Base-by-base conservation (phyloP, 2,888 invertebrate species). In the Eudemis profundana region DNA sequence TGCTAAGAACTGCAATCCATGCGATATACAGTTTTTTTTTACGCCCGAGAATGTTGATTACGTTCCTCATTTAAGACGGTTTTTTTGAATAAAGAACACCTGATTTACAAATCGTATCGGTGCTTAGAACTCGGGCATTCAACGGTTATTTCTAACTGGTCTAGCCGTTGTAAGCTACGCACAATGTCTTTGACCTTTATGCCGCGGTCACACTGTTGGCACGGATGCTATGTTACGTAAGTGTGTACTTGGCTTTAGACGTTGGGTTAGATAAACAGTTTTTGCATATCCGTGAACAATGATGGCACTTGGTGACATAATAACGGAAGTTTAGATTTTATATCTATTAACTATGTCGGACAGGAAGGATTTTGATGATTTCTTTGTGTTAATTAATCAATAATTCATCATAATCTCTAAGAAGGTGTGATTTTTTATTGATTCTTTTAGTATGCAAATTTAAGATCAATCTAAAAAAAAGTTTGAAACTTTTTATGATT, bases 151-250 rank as follows among this genome's bases (percentile, higher is more conserved):
- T 3, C 0, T 14, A 40, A 46, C n/a, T 14, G 53, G 12, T n/a
- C 3, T 1, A 8, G 51, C 60, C 46, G 59, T 23, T 21, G 4
- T 40, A 47, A 46, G 27, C 53, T 60, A 5, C 36, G 17, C 38
- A 3, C 36, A 23, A 51, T 65, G 65, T 65, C 65, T 65, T 65
- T 65, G 65, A 65, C 65, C 65, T 65, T 63, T 60, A 65, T 19
- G 65, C 65, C 40, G 51, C 60, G 65, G 59, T 65, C 65, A 65
- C 53, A 59, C 60, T 63, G 14, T 47, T 44, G 59, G 64, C 60
- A 65, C 60, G 59, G 59, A 65, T 59, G 44, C 19, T 44, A 46
- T 53, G n/a, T 65, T 65, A 65, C 59, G 47, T 65, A 60, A 65
- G 60, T 60, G 29, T 65, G 51, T 14, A 65, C 59, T 44, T 33